Evolutionary conservation across 2,797 vertebrate species (phyloP).

Genomic region (Coranthus polyacanthus): DNA sequence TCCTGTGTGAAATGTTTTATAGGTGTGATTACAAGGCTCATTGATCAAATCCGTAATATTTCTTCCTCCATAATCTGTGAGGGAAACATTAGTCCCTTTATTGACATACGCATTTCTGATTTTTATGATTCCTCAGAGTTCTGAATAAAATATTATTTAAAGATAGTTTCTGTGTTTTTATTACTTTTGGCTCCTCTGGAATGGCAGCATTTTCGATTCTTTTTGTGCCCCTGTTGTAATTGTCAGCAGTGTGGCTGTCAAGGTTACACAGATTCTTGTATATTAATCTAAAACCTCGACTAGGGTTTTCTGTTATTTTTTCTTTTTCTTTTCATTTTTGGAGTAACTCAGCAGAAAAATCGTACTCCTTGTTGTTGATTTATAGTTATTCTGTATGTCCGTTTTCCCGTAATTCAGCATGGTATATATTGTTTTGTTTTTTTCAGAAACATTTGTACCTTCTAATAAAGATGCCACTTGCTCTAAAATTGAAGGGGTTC

Average conservation of each 20-base stretch:
- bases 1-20: constrained; percentile 52
- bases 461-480: background rate
- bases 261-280: background rate
- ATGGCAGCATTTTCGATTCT: no score
- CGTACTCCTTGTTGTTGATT: background rate
- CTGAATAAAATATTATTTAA: constrained; percentile 6
- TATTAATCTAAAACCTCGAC: background rate
- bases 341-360: background rate
- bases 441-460: background rate
- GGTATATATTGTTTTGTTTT: background rate
- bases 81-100: constrained; percentile 36
- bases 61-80: constrained; percentile 33
- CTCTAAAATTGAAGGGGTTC: no score
- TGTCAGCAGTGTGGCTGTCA: constrained; percentile 13
- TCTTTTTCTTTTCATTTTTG: background rate
- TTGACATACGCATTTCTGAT: constrained; percentile 31
- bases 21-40: constrained; percentile 59
- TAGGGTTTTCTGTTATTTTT: background rate
- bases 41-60: constrained; percentile 60
- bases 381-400: background rate
- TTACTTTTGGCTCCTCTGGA: background rate
- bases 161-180: constrained; percentile 4
- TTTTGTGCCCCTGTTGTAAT: constrained; percentile 11
- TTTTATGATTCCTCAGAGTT: constrained; percentile 37
- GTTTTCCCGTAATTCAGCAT: background rate